Base-by-base conservation (phyloP, 2,113 vertebrate species). In the Anseranas semipalmata region DNA sequence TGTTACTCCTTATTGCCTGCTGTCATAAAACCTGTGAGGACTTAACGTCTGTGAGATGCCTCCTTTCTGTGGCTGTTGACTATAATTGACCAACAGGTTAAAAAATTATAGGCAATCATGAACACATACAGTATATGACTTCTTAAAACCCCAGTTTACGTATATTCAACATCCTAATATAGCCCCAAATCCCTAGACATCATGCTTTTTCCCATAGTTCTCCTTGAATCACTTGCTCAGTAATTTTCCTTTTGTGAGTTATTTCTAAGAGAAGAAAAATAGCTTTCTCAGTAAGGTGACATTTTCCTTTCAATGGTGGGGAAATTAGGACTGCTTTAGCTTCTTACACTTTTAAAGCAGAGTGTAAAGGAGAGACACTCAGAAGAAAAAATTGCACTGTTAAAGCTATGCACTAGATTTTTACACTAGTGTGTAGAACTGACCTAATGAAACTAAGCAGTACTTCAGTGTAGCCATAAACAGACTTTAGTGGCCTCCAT, bases 21-120 rank as follows among this genome's bases (percentile, higher is more conserved):
- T 95, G 90, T 92, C 72, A 67, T 67, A 90, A 95, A 94, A 86
- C 55, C 79, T 80, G 11, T 86, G 74, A 70, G 72, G 92, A 88
- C 72, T 95, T 90, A 88, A 24, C 65, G 85, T 52, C 82, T 58
- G 71, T 92, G 76, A 90, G 80, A 86, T 92, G 28, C 41, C 63
- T 86, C 15, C 68, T 86, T 90, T 66, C 55, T 95, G 75, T 68
- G 90, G 90, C 93, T 84, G 15, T 62, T 80, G 5, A 39, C 37
- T 84, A 8, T 68, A 91, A 75, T 87, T 93, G 85, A 80, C 59
- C 59, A 77, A 41, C 83, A 24, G 19, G 55, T 95, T 90, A 86
- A 95, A 96, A 93, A 92, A 55, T 41, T 63, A 30, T 13, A 90
- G 35, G 22, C 70, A 91, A 82, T 68, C 4, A 30, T 62, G 21